These are phyloP conservation scores for Tenebrio molitor DNA, from an alignment of 1,140 invertebrate species.

Conservation along the genomic window DNA sequence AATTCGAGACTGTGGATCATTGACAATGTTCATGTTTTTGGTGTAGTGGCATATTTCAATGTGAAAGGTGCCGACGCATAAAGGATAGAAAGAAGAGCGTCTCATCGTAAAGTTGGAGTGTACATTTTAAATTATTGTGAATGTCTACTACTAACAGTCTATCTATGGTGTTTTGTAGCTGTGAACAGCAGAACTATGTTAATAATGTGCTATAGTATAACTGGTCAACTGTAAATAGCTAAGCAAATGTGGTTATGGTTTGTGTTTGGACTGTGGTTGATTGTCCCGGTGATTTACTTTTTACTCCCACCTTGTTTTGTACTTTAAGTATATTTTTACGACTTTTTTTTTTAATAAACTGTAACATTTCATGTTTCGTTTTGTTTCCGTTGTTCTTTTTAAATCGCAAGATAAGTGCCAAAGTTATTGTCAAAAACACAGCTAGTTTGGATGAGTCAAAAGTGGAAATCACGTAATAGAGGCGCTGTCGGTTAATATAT, in stretches of 20 bases:
- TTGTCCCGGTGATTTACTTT: constrained; percentile 26
- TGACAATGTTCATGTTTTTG: constrained; percentile 25
- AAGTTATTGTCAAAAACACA: constrained; percentile 49
- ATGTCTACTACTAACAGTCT: constrained; percentile 56
- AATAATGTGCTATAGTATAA: constrained; percentile 59
- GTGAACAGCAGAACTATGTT: constrained; percentile 53
- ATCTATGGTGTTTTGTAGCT: constrained; percentile 57
- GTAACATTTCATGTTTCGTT: constrained; percentile 5
- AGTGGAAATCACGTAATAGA: no score
- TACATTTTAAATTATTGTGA: constrained; percentile 56
- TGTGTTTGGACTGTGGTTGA: constrained; percentile 58
- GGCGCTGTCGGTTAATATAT: no score
- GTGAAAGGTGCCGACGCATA: constrained; percentile 67
- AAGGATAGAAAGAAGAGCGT: constrained; percentile 63
- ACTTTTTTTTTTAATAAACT: constrained; percentile 15
- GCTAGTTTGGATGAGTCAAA: background rate
- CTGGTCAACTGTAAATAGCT: constrained; percentile 59
- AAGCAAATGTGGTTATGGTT: constrained; percentile 57
- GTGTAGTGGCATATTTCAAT: constrained; percentile 54
- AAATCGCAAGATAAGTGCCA: constrained; percentile 42
- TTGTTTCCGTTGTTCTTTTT: constrained; percentile 28
- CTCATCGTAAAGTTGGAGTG: constrained; percentile 48
- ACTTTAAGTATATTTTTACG: background rate
- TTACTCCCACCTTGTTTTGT: constrained; percentile 7
- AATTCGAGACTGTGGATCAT: constrained; percentile 7